Evolutionary conservation across 2,888 invertebrate species (phyloP).

Genomic region (Hedya salicella): DNA sequence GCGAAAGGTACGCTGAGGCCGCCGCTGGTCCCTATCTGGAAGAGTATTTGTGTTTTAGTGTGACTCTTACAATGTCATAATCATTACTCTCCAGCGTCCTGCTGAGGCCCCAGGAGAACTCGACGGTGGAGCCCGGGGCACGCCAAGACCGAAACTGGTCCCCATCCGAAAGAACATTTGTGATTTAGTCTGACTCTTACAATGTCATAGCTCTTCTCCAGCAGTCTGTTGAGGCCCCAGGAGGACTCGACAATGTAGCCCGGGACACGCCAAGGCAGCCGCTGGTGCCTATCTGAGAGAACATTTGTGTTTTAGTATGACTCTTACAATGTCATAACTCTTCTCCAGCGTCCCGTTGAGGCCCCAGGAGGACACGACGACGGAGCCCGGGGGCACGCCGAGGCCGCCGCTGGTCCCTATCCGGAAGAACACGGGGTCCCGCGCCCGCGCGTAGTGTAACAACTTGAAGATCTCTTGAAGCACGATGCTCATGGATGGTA

Average conservation of each 20-base stretch:
- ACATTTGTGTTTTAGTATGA: background rate
- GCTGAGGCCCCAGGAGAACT: too few relatives aligned
- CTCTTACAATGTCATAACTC: conserved; percentile 83
- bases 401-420: conserved; percentile 89
- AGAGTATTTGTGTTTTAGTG: too few relatives aligned
- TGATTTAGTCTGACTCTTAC: too few relatives aligned
- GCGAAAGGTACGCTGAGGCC: too few relatives aligned
- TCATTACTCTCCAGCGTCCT: too few relatives aligned
- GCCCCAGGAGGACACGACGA: conserved; percentile 87
- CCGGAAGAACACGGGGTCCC: conserved; percentile 87
- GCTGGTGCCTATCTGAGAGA: conserved; percentile 88
- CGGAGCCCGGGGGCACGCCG: conserved; percentile 86
- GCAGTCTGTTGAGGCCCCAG: too few relatives aligned
- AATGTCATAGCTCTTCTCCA: too few relatives aligned
- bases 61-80: too few relatives aligned
- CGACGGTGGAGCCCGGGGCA: too few relatives aligned
- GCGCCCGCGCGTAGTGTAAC: conserved; percentile 87
- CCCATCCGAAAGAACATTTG: too few relatives aligned
- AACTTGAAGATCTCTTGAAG: conserved; percentile 90
- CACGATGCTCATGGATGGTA: conserved; percentile 89
- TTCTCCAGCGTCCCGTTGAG: conserved; percentile 86
- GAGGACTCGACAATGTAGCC: conserved; percentile 88
- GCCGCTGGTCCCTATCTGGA: too few relatives aligned
- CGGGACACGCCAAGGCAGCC: conserved; percentile 87
- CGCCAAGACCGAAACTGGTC: too few relatives aligned